phyloP scores from a whole-genome alignment of 2,113 vertebrate species.

The Takifugu flavidus region DNA sequence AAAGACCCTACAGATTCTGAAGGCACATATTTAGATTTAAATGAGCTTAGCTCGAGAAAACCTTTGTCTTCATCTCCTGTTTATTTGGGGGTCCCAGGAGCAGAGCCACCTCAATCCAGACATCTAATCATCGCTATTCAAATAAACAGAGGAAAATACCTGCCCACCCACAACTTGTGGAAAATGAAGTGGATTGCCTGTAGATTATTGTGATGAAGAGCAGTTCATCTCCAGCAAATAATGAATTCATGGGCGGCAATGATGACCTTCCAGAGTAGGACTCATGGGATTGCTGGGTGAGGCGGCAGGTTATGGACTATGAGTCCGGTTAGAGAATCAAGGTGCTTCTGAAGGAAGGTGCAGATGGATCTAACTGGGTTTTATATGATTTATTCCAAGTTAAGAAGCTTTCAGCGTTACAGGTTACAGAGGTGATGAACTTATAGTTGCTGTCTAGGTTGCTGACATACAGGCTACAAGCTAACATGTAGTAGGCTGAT shows the following conservation, averaged over 20 bases:
- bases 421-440: too few species aligned
- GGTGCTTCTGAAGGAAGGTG: too few species aligned
- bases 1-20: conserved; percentile 5
- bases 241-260: neutral
- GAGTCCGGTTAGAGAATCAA: too few species aligned
- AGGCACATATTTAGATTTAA: conserved; percentile 28
- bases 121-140: conserved; percentile 34
- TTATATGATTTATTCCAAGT: too few species aligned
- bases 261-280: conserved; percentile 1
- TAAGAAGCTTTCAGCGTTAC: too few species aligned
- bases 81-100: conserved; percentile 14
- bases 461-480: too few species aligned
- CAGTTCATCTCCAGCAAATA: conserved; percentile 16
- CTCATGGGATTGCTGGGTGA: too few species aligned
- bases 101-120: conserved; percentile 16
- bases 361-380: too few species aligned
- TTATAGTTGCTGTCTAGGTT: too few species aligned
- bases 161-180: conserved; percentile 13
- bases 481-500: too few species aligned
- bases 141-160: conserved; percentile 20
- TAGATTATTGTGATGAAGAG: conserved; percentile 33
- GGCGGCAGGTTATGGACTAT: too few species aligned
- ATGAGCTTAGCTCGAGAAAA: conserved; percentile 36
- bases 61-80: conserved; percentile 40
- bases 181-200: conserved; percentile 39